These are phyloP conservation scores for Bryconaethiops microstoma DNA, from an alignment of 2,797 vertebrate species.

Conservation along the genomic window DNA sequence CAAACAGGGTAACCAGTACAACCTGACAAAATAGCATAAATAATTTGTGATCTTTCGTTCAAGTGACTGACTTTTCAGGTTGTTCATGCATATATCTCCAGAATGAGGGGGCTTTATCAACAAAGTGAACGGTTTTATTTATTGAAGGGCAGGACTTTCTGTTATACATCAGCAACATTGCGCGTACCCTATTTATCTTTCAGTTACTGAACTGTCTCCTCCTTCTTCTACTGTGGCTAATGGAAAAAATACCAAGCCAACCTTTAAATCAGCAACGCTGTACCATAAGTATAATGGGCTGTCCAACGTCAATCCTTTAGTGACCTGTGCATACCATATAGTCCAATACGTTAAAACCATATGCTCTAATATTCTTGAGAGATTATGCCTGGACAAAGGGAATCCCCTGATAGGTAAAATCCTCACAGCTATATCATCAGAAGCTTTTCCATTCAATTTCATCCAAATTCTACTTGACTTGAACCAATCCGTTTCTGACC, in stretches of 20 bases:
- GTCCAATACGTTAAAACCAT: background rate
- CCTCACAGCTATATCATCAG: background rate
- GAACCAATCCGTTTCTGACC: conserved; percentile 70
- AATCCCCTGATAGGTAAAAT: background rate
- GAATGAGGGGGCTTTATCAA: too few species aligned
- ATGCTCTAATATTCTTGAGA: background rate
- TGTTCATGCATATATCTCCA: too few species aligned
- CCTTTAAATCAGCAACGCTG: background rate
- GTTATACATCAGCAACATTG: background rate
- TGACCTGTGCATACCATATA: background rate
- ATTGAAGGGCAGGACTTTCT: background rate
- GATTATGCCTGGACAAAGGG: background rate
- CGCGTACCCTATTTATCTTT: background rate
- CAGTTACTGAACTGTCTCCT: background rate
- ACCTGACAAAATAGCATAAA: too few species aligned
- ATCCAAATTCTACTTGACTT: conserved; percentile 19
- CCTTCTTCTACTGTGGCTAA: background rate
- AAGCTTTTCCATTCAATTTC: conserved; percentile 4
- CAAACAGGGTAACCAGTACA: too few species aligned
- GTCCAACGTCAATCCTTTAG: background rate
- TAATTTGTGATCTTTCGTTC: too few species aligned
- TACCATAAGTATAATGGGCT: background rate
- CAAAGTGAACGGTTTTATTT: background rate
- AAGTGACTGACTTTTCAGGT: too few species aligned
- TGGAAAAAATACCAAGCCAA: background rate